These are phyloP conservation scores for Danio albolineatus DNA, from an alignment of 2,797 vertebrate species.

Conservation along the genomic window DNA sequence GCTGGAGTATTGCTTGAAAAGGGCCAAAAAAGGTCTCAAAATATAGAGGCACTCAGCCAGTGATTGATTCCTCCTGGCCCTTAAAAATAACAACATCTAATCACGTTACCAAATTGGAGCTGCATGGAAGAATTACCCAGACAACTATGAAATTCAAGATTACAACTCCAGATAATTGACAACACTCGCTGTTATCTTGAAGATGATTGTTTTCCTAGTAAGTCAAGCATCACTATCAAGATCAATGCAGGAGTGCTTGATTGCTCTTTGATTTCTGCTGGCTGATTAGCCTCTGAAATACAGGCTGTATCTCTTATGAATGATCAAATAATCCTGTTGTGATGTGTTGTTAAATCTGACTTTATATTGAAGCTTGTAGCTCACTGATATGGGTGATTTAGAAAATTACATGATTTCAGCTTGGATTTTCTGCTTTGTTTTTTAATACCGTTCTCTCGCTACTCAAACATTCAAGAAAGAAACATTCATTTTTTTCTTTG, in stretches of 20 bases:
- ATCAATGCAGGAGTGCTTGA: slow-evolving; percentile 25
- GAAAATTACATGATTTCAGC: not conserved
- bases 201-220: slow-evolving; percentile 34
- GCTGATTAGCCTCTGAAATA: slow-evolving; percentile 9
- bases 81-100: slow-evolving; percentile 43
- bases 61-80: slow-evolving; percentile 45
- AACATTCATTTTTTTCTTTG: too few relatives aligned
- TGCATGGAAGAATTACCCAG: slow-evolving; percentile 39
- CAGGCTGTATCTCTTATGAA: slow-evolving; percentile 12
- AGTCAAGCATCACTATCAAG: slow-evolving; percentile 34
- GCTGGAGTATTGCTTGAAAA: slow-evolving; percentile 13
- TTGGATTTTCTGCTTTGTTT: slow-evolving; percentile 11
- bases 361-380: slow-evolving; percentile 16
- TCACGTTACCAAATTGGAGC: slow-evolving; percentile 42
- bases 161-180: slow-evolving; percentile 32
- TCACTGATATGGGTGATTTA: slow-evolving; percentile 12
- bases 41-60: not conserved
- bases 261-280: slow-evolving; percentile 26
- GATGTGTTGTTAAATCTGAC: slow-evolving; percentile 21
- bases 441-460: not conserved
- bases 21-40: slow-evolving; percentile 11
- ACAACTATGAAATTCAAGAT: slow-evolving; percentile 39
- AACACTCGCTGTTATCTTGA: slow-evolving; percentile 31
- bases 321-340: slow-evolving; percentile 19
- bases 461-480: not conserved